Evolutionary conservation across 2,888 invertebrate species (phyloP).

Genomic region (Erebia aethiops): DNA sequence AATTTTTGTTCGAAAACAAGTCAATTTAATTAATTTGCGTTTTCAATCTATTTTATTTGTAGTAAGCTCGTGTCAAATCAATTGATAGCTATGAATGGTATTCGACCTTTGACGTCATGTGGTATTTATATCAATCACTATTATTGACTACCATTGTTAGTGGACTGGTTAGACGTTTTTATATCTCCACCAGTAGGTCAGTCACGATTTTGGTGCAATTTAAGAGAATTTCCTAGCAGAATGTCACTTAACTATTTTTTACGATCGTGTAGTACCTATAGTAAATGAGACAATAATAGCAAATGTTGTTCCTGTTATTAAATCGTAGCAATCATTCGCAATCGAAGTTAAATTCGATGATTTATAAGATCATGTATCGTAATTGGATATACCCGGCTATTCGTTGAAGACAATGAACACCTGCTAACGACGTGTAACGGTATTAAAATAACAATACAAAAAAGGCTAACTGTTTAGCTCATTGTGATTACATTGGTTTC

Average conservation of each 20-base stretch:
- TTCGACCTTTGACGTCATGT: constrained; percentile 28
- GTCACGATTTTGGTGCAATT: constrained; percentile 26
- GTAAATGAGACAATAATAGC: not conserved
- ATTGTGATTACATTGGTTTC: constrained; percentile 65
- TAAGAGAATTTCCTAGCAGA: not conserved
- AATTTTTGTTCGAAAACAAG: constrained; percentile 7
- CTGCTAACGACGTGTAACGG: constrained; percentile 71
- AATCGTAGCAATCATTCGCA: constrained; percentile 16
- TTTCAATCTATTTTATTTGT: constrained; percentile 6
- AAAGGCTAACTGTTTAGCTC: constrained; percentile 67
- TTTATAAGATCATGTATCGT: constrained; percentile 35
- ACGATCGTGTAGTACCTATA: not conserved
- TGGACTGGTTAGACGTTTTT: constrained; percentile 20
- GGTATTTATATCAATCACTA: constrained; percentile 28
- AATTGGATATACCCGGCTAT: constrained; percentile 39
- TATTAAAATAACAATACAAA: constrained; percentile 65
- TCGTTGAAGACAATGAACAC: constrained; percentile 50
- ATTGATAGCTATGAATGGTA: constrained; percentile 24
- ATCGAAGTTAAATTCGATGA: constrained; percentile 27
- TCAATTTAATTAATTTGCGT: constrained; percentile 10
- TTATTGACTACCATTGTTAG: constrained; percentile 30
- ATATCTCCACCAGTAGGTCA: constrained; percentile 17
- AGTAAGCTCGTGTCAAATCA: constrained; percentile 14
- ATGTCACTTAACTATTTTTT: not conserved
- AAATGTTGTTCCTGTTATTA: constrained; percentile 15